Conservation (phyloP, 2,888 invertebrate genomes). For the Bruchidius siliquastri region DNA sequence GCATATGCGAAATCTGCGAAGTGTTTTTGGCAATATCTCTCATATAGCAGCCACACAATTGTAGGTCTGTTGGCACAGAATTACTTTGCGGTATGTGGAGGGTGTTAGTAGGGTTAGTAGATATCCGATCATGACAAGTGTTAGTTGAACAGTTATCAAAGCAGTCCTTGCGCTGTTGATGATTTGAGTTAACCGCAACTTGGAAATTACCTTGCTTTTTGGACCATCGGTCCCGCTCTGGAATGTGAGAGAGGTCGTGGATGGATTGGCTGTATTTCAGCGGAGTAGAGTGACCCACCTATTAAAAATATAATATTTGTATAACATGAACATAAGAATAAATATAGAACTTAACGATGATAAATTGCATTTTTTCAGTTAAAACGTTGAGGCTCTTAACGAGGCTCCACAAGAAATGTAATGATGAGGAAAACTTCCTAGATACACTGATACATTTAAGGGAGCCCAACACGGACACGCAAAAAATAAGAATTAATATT, state of each 20-base stretch:
- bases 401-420: too few species aligned
- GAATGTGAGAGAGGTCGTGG: slow-evolving; percentile 73
- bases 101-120: slow-evolving; percentile 32
- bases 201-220: slow-evolving; percentile 29
- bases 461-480: too few species aligned
- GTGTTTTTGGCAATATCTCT: slow-evolving; percentile 41
- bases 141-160: slow-evolving; percentile 22
- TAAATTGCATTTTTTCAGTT: too few species aligned
- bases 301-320: slow-evolving; percentile 20
- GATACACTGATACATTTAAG: too few species aligned
- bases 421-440: too few species aligned
- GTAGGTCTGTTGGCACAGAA: slow-evolving; percentile 41
- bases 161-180: slow-evolving; percentile 3
- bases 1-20: slow-evolving; percentile 33
- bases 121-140: slow-evolving; percentile 25
- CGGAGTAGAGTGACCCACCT: slow-evolving; percentile 75
- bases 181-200: not conserved
- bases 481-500: too few species aligned
- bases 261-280: slow-evolving; percentile 83
- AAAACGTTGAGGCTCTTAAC: too few species aligned
- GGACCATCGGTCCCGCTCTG: slow-evolving; percentile 50
- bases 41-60: slow-evolving; percentile 46
- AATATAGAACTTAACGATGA: too few species aligned
- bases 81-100: slow-evolving; percentile 25
- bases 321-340: not conserved